phyloP scores from a whole-genome alignment of 2,888 invertebrate genomes.

The Balanococcus diminutus region DNA sequence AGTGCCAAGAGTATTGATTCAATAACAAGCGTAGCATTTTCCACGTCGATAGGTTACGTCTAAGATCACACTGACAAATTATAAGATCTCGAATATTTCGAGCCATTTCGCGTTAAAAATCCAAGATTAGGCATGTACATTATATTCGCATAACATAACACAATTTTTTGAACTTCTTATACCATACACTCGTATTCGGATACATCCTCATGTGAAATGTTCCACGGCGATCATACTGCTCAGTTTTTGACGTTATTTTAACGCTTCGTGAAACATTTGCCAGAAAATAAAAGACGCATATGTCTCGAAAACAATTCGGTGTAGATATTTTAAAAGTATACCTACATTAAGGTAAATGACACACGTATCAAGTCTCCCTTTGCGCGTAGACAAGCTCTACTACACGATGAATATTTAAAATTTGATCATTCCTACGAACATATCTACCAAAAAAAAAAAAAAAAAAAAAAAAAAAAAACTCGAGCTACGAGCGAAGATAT shows the following conservation, averaged over 20 bases:
- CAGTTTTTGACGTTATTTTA: not conserved
- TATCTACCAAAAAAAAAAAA: not conserved
- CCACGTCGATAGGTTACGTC: too few species aligned
- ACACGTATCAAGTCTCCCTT: not conserved
- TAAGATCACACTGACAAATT: too few species aligned
- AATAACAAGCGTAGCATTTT: too few species aligned
- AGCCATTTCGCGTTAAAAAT: too few species aligned
- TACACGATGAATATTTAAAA: not conserved
- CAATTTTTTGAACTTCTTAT: too few species aligned
- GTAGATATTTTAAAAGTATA: not conserved
- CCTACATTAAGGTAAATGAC: not conserved
- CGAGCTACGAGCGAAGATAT: not conserved
- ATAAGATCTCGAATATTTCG: too few species aligned
- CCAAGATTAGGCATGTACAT: too few species aligned
- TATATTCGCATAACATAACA: too few species aligned
- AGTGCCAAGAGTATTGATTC: too few species aligned
- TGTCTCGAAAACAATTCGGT: not conserved
- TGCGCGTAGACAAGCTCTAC: not conserved
- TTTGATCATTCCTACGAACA: not conserved
- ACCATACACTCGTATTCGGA: too few species aligned
- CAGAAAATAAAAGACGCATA: not conserved
- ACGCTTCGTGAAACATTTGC: not conserved
- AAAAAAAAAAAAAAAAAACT: not conserved
- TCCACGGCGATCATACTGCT: not conserved
- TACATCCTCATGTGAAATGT: not conserved